Evolutionary conservation across 2,888 invertebrate species (phyloP), one percentile per base, ranked within the genome.

Genomic region (Ceramica pisi): DNA sequence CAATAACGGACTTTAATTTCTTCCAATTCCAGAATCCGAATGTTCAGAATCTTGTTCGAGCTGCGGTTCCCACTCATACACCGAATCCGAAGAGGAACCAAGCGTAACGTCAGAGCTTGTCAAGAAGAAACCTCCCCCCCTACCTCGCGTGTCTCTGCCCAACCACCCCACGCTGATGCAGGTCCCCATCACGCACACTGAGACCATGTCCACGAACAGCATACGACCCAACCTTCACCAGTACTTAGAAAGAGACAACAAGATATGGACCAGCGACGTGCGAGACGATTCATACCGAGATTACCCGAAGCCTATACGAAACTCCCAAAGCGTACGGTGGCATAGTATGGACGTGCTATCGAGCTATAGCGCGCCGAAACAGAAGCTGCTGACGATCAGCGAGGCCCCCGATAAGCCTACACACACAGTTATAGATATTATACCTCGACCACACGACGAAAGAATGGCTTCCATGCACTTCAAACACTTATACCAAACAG

Each of bases 11-110:
- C 12, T 6, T n/a, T 31, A 16, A 38, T 16, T 50, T 7, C 3
- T 63, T 5, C 48, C 0, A 31, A 66, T 92, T 91, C 72, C 95
- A 96, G 97, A 97, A 84, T 97, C 98, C 0, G 97, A 97, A 56
- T 98, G 98, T 89, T 98, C 98, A 0, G 97, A 97, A 63, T 97
- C 97, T 0, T 97, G 98, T 19, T 97, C 98, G 0, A 96, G 97
- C 74, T 97, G 97, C 89, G 92, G 93, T 75, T 94, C 94, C 1
- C 89, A 90, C 53, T 90, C 93, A 1, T 91, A 90, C 83, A 89
- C 92, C 4, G 90, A 89, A 46, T 92, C 94, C 0, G 92, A 93
- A 31, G 91, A 89, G 12, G 93, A 91, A 65, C 86, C 90, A 0
- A 91, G 84, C 70, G 86, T 83, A 16, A 88, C 90, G 19, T 87